Percentiles rank a stretch among this genome's conserved stretches.
These are phyloP conservation scores for Ommatoiulus sabulosus DNA, from an alignment of 2,888 invertebrate species.

Conservation along the genomic window DNA sequence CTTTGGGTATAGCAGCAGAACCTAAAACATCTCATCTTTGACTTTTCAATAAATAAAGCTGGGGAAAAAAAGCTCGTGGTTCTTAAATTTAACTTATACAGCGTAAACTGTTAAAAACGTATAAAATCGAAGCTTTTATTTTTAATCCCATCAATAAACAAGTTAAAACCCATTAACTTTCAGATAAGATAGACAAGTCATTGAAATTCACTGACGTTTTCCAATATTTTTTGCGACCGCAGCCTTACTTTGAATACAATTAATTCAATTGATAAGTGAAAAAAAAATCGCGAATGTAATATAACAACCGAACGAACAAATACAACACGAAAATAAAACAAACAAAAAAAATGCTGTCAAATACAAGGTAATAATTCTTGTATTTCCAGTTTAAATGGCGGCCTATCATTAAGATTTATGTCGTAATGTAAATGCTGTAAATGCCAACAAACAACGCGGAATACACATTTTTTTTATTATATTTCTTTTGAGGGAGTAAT, in stretches of 20 bases:
- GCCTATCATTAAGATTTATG: constrained; percentile 31
- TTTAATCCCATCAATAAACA: neutral
- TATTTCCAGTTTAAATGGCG: constrained; percentile 35
- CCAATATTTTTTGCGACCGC: neutral
- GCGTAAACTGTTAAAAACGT: neutral
- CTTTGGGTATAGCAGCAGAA: too few relatives aligned
- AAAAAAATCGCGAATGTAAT: neutral
- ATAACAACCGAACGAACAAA: constrained; percentile 9
- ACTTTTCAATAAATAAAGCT: neutral
- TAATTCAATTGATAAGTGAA: constrained; percentile 31
- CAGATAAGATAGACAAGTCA: constrained; percentile 31
- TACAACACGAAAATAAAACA: constrained; percentile 27
- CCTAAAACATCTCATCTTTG: neutral
- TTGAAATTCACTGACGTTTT: constrained; percentile 10
- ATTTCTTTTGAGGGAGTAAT: constrained; percentile 23
- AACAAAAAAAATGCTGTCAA: constrained; percentile 20
- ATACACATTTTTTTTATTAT: constrained; percentile 37
- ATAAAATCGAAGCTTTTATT: neutral
- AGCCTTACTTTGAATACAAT: constrained; percentile 3
- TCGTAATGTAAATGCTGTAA: constrained; percentile 34
- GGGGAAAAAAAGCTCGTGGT: neutral
- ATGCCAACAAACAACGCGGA: constrained; percentile 28
- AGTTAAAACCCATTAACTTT: constrained; percentile 3
- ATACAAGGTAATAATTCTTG: constrained; percentile 43
- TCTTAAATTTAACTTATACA: neutral